These are phyloP conservation scores for Agelas oroides DNA, from an alignment of 37 sponge, comb jelly and placozoan genomes.

Conservation along the genomic window DNA sequence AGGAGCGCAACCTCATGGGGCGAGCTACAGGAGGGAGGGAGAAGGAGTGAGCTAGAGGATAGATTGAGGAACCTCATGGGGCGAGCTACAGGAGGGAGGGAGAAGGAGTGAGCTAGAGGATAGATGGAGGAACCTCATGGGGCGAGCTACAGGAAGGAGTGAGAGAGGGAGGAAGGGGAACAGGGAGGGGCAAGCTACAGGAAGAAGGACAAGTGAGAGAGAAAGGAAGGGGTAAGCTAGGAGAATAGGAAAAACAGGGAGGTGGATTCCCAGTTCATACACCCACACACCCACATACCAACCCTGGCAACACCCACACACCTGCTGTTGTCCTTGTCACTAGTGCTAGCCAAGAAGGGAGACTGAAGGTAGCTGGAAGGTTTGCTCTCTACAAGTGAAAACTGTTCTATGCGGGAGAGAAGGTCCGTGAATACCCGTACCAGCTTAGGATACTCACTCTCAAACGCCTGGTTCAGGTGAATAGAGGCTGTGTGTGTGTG, in stretches of 20 bases:
- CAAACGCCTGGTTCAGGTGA: constrained; percentile 85
- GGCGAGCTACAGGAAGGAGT: constrained; percentile 11
- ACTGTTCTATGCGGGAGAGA: constrained; percentile 62
- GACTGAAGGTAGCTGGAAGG: neutral
- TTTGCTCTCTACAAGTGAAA: neutral
- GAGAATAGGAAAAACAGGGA: too few relatives aligned
- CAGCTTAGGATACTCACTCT: constrained; percentile 92
- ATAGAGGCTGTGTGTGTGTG: constrained; percentile 61
- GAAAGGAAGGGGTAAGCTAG: too few relatives aligned
- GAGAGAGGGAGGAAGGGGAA: too few relatives aligned
- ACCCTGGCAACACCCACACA: too few relatives aligned
- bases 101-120: neutral
- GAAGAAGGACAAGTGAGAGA: too few relatives aligned
- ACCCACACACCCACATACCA: too few relatives aligned
- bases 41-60: neutral
- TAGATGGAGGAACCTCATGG: constrained; percentile 55
- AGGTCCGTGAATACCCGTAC: constrained; percentile 81
- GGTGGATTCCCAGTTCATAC: too few relatives aligned
- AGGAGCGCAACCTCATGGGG: constrained; percentile 62
- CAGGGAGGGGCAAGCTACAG: too few relatives aligned
- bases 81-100: constrained; percentile 16
- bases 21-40: constrained; percentile 24
- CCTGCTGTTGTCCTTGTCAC: too few relatives aligned
- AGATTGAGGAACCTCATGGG: constrained; percentile 56
- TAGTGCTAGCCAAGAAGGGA: neutral